phyloP scores from a whole-genome alignment of 2,888 invertebrate species.

The Drosophila limbata region DNA sequence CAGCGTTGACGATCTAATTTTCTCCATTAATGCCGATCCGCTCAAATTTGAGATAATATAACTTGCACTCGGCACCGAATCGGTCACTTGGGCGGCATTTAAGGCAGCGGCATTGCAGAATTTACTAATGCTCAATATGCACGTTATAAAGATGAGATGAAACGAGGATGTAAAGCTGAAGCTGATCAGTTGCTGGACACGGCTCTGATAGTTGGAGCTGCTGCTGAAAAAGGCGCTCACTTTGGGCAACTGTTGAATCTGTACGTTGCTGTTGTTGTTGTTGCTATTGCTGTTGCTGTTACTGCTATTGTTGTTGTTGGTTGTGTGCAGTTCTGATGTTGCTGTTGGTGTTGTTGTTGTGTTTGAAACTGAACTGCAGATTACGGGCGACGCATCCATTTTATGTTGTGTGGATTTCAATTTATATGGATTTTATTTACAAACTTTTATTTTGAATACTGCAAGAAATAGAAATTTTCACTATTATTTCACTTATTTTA shows the following conservation, averaged over 20 bases:
- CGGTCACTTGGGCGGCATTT: conserved; percentile 72
- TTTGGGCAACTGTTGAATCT: conserved; percentile 66
- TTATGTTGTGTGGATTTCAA: conserved; percentile 27
- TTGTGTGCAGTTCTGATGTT: conserved; percentile 19
- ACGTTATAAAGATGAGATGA: conserved; percentile 83
- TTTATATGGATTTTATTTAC: conserved; percentile 1
- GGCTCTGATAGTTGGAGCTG: conserved; percentile 83
- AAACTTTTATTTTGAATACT: conserved; percentile 15
- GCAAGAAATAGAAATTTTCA: conserved; percentile 37
- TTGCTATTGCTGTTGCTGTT: conserved; percentile 8
- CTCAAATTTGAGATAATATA: conserved; percentile 77
- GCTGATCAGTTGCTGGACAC: conserved; percentile 84
- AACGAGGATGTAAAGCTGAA: conserved; percentile 83
- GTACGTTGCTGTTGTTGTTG: conserved; percentile 14
- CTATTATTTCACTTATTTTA: conserved; percentile 5
- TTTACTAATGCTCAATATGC: conserved; percentile 83
- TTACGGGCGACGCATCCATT: conserved; percentile 42
- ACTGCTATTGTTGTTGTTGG: conserved; percentile 18
- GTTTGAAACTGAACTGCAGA: conserved; percentile 13
- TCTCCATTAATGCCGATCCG: conserved; percentile 79
- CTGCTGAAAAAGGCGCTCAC: conserved; percentile 82
- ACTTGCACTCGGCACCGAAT: conserved; percentile 68
- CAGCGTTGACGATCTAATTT: conserved; percentile 72
- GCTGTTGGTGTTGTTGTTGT: conserved; percentile 25
- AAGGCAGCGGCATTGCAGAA: conserved; percentile 82